Percentiles rank a stretch among this genome's conserved stretches.
phyloP scores from a whole-genome alignment of 2,113 vertebrate species.

The Bos taurus region DNA sequence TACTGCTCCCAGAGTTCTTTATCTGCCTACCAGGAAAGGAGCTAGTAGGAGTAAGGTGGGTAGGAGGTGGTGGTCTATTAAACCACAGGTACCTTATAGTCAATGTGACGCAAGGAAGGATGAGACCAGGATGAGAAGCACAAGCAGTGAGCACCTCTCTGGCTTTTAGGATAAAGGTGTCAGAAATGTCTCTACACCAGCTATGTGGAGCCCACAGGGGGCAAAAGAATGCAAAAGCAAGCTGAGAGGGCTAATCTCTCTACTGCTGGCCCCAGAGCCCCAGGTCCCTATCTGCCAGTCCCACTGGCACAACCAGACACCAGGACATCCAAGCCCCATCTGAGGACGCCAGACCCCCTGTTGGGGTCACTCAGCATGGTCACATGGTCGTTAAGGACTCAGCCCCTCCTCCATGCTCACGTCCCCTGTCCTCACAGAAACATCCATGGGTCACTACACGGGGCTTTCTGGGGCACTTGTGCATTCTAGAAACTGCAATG shows the following conservation, averaged over 20 bases:
- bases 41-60: neutral
- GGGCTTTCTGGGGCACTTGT: neutral
- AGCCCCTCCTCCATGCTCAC: neutral
- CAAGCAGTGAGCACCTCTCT: neutral
- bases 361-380: neutral
- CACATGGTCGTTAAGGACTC: neutral
- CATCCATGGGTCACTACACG: rapidly evolving
- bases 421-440: neutral
- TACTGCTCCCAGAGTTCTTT: neutral
- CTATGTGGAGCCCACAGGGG: neutral
- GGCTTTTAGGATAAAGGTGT: neutral
- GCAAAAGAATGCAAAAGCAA: neutral
- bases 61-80: neutral
- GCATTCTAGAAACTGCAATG: neutral
- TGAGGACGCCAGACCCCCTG: neutral
- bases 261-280: neutral
- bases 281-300: neutral
- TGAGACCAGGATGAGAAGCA: neutral
- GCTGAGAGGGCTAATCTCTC: neutral
- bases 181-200: neutral
- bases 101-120: neutral
- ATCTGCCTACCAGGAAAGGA: neutral
- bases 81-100: neutral
- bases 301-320: neutral
- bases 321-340: neutral